phyloP scores from a whole-genome alignment of 2,888 invertebrate species.

The Noctua fimbriata region DNA sequence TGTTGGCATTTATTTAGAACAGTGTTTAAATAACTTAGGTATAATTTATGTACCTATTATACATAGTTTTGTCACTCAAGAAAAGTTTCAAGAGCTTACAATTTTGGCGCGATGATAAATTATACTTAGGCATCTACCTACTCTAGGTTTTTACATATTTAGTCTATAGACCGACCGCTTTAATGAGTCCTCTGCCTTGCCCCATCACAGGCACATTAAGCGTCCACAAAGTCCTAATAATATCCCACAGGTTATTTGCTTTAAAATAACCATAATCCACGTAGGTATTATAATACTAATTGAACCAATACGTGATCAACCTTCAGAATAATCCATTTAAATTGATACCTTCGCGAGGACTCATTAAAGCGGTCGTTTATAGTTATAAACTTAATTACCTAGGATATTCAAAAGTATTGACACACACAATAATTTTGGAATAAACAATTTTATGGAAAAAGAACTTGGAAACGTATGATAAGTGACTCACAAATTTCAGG shows the following conservation, averaged over 20 bases:
- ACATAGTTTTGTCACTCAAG: neutral
- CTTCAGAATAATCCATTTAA: too few species aligned
- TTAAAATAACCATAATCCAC: too few species aligned
- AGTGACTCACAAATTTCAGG: neutral
- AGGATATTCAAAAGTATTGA: neutral
- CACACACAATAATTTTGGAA: neutral
- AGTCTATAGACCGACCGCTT: neutral
- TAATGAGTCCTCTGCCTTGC: too few species aligned
- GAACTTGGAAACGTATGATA: neutral
- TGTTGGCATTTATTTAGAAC: conserved; percentile 38
- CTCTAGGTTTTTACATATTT: neutral
- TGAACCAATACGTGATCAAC: too few species aligned
- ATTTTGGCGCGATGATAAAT: neutral
- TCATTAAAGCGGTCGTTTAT: too few species aligned
- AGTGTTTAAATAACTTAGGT: conserved; percentile 8
- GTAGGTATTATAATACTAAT: too few species aligned
- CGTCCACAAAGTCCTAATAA: too few species aligned
- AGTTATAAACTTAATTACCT: neutral
- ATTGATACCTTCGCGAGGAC: too few species aligned
- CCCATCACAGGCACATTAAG: too few species aligned
- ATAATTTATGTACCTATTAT: neutral
- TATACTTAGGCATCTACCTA: neutral
- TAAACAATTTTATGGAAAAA: neutral
- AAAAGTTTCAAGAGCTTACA: neutral
- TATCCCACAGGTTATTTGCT: too few species aligned